Evolutionary conservation across 1,140 invertebrate genomes (phyloP), one percentile per base, ranked within the genome.

Genomic region (Rhagoletis zephyria): DNA sequence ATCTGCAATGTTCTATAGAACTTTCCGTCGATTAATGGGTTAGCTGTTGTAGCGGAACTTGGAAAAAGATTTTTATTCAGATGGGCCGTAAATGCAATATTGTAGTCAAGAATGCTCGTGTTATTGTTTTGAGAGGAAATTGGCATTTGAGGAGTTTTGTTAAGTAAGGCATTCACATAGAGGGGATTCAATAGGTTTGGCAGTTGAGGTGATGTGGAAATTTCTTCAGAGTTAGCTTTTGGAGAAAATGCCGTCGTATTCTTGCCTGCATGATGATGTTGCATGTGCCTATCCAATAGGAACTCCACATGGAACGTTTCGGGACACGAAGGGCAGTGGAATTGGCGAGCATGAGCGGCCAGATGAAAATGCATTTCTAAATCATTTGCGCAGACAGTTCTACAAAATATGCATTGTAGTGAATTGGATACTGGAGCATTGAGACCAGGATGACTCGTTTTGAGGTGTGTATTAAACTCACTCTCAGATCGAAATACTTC

Each of bases 271-370:
- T 97, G 97, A 90, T 95, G 94, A 61, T 95, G 95, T 90, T 97
- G 95, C 94, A 97, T 96, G 90, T 98, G 97, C 40, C 96, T 94
- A 89, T 98, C 97, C 0, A 97, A 92, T n/a, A 97, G 93, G 90
- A 97, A 98, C 90, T 98, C 97, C 1, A 98, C 96, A 30, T 97
- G 96, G 91, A 98, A 98, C 9, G 96, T 95, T 88, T 98, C 96
- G 4, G 95, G 95, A 92, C 97, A 98, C 19, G 95, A 94, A 1
- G 96, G 95, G 91, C 97, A 98, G 60, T 95, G 94, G 89, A 97
- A 97, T 87, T 96, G 95, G 87, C 95, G 95, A 56, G 95, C 95
- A 90, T 97, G 97, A 7, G 95, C 95, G 6, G 96, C 95, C 74
- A 93, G 81, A 92, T 96, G 97, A 89, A 95, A 95, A 87, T 97